Percentiles rank a stretch among this genome's conserved stretches.
phyloP scores from a whole-genome alignment of 2,888 invertebrate genomes.

The Parnassius orleans region DNA sequence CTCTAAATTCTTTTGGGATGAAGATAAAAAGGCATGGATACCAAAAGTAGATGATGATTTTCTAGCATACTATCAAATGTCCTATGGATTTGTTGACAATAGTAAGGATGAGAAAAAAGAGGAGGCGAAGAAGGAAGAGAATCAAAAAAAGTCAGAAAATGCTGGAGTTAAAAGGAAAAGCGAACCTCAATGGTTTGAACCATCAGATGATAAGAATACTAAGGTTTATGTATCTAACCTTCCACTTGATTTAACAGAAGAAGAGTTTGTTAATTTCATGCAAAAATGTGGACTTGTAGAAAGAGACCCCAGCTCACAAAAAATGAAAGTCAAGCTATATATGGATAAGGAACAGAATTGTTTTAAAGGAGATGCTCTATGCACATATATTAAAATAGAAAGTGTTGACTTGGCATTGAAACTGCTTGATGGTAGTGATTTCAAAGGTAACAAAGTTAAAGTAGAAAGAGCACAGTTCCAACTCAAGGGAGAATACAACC shows the following conservation, averaged over 20 bases:
- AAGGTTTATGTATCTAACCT: slow-evolving; percentile 98
- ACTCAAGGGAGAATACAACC: slow-evolving; percentile 96
- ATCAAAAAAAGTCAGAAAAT: slow-evolving; percentile 62
- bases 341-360: slow-evolving; percentile 87
- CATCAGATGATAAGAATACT: slow-evolving; percentile 91
- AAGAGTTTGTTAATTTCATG: slow-evolving; percentile 95
- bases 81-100: slow-evolving; percentile 91
- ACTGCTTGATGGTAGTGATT: slow-evolving; percentile 92
- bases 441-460: slow-evolving; percentile 89
- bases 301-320: slow-evolving; percentile 89
- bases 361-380: slow-evolving; percentile 97
- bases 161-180: slow-evolving; percentile 77
- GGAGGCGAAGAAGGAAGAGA: slow-evolving; percentile 53
- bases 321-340: slow-evolving; percentile 96
- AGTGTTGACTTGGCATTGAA: slow-evolving; percentile 96
- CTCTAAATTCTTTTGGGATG: slow-evolving; percentile 95
- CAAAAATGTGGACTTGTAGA: slow-evolving; percentile 97
- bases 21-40: slow-evolving; percentile 95
- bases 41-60: slow-evolving; percentile 98
- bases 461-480: slow-evolving; percentile 97
- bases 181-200: slow-evolving; percentile 94
- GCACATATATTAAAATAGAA: slow-evolving; percentile 98
- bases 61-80: slow-evolving; percentile 97
- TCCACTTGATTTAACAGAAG: slow-evolving; percentile 92
- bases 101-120: slow-evolving; percentile 54